phyloP scores from a whole-genome alignment of 2,797 vertebrate genomes.

The Sebastes minor region DNA sequence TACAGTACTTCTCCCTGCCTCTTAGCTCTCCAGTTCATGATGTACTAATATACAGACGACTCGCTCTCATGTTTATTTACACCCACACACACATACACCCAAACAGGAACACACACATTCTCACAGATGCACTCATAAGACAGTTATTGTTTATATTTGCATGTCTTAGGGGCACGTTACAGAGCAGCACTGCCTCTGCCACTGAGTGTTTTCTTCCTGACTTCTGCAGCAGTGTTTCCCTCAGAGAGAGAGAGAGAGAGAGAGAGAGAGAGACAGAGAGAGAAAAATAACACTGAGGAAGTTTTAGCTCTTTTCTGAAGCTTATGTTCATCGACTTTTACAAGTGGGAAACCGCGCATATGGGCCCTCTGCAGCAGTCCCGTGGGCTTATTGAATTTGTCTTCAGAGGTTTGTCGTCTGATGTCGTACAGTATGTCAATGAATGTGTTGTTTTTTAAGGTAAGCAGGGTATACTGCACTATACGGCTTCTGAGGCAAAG shows the following conservation, averaged over 20 bases:
- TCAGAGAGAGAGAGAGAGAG: neutral
- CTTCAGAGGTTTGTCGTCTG: neutral
- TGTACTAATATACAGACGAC: neutral
- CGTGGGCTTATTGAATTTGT: neutral
- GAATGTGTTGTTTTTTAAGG: neutral
- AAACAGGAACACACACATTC: neutral
- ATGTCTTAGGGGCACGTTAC: slow-evolving; percentile 3
- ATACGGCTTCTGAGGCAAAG: neutral
- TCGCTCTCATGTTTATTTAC: slow-evolving; percentile 43
- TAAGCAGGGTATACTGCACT: neutral
- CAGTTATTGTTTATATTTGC: slow-evolving; percentile 7
- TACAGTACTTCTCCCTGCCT: neutral
- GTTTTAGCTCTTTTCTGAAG: neutral
- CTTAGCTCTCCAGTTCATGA: neutral
- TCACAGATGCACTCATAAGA: neutral
- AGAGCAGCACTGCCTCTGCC: neutral
- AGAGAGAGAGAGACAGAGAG: too few species aligned
- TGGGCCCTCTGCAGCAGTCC: slow-evolving; percentile 2
- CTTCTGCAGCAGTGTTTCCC: neutral
- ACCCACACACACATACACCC: neutral
- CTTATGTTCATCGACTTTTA: neutral
- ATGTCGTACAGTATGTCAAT: slow-evolving; percentile 1
- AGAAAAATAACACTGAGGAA: neutral
- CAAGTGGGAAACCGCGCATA: neutral
- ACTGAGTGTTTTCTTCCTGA: neutral